Evolutionary conservation across 2,888 invertebrate genomes (phyloP).

Genomic region (Caradrina kadenii): DNA sequence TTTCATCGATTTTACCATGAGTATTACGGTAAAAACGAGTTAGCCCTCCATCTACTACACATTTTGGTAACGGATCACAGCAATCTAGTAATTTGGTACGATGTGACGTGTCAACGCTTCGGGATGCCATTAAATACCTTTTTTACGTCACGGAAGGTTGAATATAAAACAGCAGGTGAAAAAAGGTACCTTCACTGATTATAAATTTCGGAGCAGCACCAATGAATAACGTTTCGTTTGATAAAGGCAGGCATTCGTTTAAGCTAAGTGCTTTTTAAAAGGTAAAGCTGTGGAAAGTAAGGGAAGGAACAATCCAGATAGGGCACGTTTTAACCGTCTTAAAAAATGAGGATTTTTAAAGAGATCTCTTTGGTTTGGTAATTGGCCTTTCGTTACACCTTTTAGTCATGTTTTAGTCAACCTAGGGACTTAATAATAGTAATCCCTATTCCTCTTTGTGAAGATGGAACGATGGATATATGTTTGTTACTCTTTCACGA

Average conservation of each 20-base stretch:
- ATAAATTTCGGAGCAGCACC: constrained; percentile 25
- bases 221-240: constrained; percentile 11
- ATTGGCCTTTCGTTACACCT: too few species aligned
- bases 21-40: not conserved
- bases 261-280: constrained; percentile 25
- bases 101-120: constrained; percentile 14
- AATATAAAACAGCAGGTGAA: constrained; percentile 24
- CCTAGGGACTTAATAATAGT: too few species aligned
- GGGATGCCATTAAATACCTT: constrained; percentile 12
- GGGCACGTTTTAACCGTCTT: constrained; percentile 12
- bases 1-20: not conserved
- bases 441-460: too few species aligned
- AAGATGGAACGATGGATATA: too few species aligned
- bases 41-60: constrained; percentile 26
- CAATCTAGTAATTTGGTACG: constrained; percentile 1
- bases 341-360: not conserved
- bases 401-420: too few species aligned
- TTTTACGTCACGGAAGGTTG: constrained; percentile 10
- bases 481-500: too few species aligned
- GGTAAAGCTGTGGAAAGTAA: not conserved
- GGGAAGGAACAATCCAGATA: constrained; percentile 18
- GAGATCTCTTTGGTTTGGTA: not conserved
- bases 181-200: constrained; percentile 11
- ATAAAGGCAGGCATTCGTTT: constrained; percentile 28
- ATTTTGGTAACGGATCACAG: not conserved